Evolutionary conservation across 2,888 invertebrate species (phyloP).

Genomic region (Diachrysia chrysitis): DNA sequence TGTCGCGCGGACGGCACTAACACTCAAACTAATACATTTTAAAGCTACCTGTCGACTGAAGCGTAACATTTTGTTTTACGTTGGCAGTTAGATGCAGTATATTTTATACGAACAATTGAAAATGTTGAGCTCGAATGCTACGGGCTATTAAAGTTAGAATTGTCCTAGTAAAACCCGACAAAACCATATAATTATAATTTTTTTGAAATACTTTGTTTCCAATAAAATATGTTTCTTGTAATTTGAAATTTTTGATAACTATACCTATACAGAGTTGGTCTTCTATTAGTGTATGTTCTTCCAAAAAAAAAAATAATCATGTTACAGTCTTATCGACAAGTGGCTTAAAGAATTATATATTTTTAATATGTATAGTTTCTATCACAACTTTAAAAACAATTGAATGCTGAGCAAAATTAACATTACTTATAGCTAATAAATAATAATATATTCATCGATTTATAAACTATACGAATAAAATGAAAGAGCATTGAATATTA

Average conservation of each 20-base stretch:
- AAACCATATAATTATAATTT: no score
- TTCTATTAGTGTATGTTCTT: neutral
- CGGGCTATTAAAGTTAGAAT: neutral
- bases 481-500: constrained; percentile 48
- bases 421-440: constrained; percentile 43
- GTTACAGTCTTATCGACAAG: constrained; percentile 23
- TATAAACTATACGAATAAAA: constrained; percentile 58
- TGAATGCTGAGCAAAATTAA: constrained; percentile 59
- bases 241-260: no score
- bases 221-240: no score
- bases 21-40: constrained; percentile 60
- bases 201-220: no score
- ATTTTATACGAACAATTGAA: neutral
- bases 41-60: constrained; percentile 27
- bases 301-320: neutral
- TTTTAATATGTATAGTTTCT: constrained; percentile 46
- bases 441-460: constrained; percentile 29
- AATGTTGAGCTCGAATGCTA: neutral
- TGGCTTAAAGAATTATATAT: constrained; percentile 23
- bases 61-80: constrained; percentile 15
- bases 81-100: neutral
- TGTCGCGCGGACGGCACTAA: constrained; percentile 82
- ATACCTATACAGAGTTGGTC: no score
- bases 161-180: neutral
- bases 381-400: constrained; percentile 54